These are phyloP conservation scores for Toxotes lorentzi DNA, from an alignment of 2,797 vertebrate species.

Conservation along the genomic window DNA sequence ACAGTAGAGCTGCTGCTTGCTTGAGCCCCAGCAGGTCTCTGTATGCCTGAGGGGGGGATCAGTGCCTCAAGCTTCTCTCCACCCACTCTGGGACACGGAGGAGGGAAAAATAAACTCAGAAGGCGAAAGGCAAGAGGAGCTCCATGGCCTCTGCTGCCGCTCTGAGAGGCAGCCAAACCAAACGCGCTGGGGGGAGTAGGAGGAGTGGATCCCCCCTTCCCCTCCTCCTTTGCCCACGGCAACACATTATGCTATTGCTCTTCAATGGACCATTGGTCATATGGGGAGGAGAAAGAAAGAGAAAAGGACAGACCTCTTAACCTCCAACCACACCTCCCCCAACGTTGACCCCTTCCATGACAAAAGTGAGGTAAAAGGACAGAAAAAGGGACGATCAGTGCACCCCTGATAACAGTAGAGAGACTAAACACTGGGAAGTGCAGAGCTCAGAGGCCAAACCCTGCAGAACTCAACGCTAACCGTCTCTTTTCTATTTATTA, in stretches of 20 bases:
- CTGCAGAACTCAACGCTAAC: slow-evolving; percentile 54
- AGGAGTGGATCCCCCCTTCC: slow-evolving; percentile 36
- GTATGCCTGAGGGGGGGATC: slow-evolving; percentile 34
- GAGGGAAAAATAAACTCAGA: slow-evolving; percentile 73
- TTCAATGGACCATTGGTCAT: slow-evolving; percentile 79
- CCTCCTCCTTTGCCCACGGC: slow-evolving; percentile 71
- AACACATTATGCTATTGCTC: slow-evolving; percentile 80
- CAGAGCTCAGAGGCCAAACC: slow-evolving; percentile 59
- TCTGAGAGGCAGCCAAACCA: slow-evolving; percentile 76
- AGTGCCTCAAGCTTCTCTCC: slow-evolving; percentile 69
- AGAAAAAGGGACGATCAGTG: slow-evolving; percentile 33
- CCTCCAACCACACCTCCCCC: slow-evolving; percentile 73
- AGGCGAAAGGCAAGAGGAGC: slow-evolving; percentile 69
- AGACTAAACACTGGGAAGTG: slow-evolving; percentile 35
- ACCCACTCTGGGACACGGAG: slow-evolving; percentile 69
- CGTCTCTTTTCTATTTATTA: slow-evolving; percentile 68
- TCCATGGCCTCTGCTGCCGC: slow-evolving; percentile 61
- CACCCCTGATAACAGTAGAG: slow-evolving; percentile 48
- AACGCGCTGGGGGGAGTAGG: slow-evolving; percentile 47
- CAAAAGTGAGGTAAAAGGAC: slow-evolving; percentile 36
- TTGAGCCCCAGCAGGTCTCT: slow-evolving; percentile 65
- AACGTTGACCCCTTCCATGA: slow-evolving; percentile 28
- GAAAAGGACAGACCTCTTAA: slow-evolving; percentile 79
- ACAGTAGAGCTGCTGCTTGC: slow-evolving; percentile 50
- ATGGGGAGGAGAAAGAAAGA: slow-evolving; percentile 65